Evolutionary conservation across 2,888 invertebrate genomes (phyloP), one percentile per base, ranked within the genome.

Genomic region (Auanema freiburgensis): DNA sequence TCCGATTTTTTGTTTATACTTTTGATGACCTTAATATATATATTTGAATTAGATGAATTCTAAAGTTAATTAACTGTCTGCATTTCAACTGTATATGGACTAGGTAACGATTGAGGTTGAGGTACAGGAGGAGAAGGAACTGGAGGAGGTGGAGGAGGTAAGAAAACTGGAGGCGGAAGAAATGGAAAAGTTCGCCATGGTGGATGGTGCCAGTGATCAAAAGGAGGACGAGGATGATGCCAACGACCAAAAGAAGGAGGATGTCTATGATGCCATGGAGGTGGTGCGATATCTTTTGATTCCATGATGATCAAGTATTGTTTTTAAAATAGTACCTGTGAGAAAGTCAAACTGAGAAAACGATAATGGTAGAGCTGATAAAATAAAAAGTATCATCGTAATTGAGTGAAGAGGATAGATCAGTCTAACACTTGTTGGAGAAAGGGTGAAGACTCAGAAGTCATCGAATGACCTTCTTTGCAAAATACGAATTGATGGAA

Each of bases 21-120:
- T n/a, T 63, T 63, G 10, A 74, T 70, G 14, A 71, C 62, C 73
- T 73, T 50, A 57, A 66, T 52, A 24, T 33, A 6, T 40, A 23
- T 33, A n/a, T 49, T n/a, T 60, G 42, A 11, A 57, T 51, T 51
- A 16, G 16, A 0, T 21, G 14, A 57, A 41, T 16, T 51, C 57
- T 8, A 63, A 8, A 52, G 46, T 8, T 42, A 54, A 52, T 25
- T 5, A 23, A 63, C 63, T 11, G n/a, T 18, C 42, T 56, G 53
- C 11, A 59, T 41, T 2, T 43, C 51, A 11, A 41, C 43, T 10
- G 54, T 18, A n/a, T 41, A 55, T 16, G 42, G 43, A n/a, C 53
- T 16, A 12, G 21, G n/a, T 58, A 58, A 57, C 41, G 61, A 54
- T 63, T 59, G 67, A 5, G 63, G 60, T 10, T 52, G 21, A 56